phyloP scores from a whole-genome alignment of 2,797 vertebrate genomes.

The Pseudochirops corinnae region DNA sequence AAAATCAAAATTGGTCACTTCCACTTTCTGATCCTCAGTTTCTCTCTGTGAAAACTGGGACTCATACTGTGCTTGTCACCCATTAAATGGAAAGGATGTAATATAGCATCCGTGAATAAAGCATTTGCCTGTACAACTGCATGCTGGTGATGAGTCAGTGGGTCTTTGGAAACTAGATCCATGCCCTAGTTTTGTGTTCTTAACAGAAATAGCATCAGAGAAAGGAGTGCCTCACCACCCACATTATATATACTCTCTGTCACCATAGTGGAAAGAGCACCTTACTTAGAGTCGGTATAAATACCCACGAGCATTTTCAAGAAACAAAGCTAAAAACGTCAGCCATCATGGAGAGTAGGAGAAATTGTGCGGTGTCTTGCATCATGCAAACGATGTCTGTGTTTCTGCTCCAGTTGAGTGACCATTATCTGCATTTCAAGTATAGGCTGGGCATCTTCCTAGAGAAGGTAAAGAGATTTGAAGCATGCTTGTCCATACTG shows the following conservation, averaged over 20 bases:
- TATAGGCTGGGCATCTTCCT: background rate
- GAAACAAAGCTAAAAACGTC: background rate
- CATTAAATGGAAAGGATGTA: slow-evolving; percentile 21
- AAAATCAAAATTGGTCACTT: slow-evolving; percentile 44
- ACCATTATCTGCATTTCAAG: background rate
- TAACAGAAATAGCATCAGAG: slow-evolving; percentile 47
- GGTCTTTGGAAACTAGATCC: background rate
- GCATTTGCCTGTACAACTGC: slow-evolving; percentile 47
- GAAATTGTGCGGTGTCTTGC: background rate
- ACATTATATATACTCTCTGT: background rate
- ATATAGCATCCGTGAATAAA: slow-evolving; percentile 9
- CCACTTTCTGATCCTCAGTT: slow-evolving; percentile 40
- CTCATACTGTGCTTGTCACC: slow-evolving; percentile 29
- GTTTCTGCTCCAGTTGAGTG: background rate
- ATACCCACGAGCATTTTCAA: background rate
- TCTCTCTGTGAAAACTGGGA: slow-evolving; percentile 56
- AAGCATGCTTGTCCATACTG: background rate
- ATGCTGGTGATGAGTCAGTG: background rate
- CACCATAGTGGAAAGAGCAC: background rate
- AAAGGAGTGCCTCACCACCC: slow-evolving; percentile 46
- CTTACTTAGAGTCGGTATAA: background rate
- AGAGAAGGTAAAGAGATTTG: background rate
- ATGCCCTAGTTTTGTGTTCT: slow-evolving; percentile 51
- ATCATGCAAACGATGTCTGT: background rate
- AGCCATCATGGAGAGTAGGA: background rate